phyloP scores from a whole-genome alignment of 37 sponge, comb jelly and placozoan species.

The Cladorhizidae sp. region DNA sequence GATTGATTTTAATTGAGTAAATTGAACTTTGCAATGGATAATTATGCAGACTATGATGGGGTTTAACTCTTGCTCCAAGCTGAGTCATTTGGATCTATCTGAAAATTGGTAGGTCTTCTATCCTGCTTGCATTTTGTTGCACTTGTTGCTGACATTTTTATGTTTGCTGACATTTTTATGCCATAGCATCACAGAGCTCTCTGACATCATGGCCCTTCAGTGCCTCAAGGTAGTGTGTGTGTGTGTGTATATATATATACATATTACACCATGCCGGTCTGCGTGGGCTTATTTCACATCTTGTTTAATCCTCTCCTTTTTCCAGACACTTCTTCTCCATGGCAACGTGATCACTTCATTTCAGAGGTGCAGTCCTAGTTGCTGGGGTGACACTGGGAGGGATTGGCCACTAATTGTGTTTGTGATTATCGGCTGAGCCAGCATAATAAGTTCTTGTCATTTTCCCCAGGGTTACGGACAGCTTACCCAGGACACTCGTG shows the following conservation, averaged over 20 bases:
- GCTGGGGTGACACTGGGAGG: background rate
- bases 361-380: conserved; percentile 5
- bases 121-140: background rate
- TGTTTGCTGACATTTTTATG: background rate
- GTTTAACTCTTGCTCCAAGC: background rate
- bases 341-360: conserved; percentile 58
- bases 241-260: background rate
- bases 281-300: background rate
- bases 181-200: conserved; percentile 14
- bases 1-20: too few relatives aligned
- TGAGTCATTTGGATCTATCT: conserved; percentile 63
- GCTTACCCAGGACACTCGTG: conserved; percentile 26
- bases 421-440: too few relatives aligned
- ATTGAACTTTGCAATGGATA: too few relatives aligned
- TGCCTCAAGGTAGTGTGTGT: conserved; percentile 30
- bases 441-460: background rate
- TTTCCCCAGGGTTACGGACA: background rate
- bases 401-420: too few relatives aligned
- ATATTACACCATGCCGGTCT: background rate
- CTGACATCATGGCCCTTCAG: conserved; percentile 17
- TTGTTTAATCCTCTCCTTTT: background rate
- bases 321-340: conserved; percentile 63
- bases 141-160: too few relatives aligned
- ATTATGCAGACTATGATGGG: conserved; percentile 22
- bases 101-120: conserved; percentile 61